These are phyloP conservation scores for Onchidella celtica DNA, from an alignment of 2,888 invertebrate species.

Conservation along the genomic window DNA sequence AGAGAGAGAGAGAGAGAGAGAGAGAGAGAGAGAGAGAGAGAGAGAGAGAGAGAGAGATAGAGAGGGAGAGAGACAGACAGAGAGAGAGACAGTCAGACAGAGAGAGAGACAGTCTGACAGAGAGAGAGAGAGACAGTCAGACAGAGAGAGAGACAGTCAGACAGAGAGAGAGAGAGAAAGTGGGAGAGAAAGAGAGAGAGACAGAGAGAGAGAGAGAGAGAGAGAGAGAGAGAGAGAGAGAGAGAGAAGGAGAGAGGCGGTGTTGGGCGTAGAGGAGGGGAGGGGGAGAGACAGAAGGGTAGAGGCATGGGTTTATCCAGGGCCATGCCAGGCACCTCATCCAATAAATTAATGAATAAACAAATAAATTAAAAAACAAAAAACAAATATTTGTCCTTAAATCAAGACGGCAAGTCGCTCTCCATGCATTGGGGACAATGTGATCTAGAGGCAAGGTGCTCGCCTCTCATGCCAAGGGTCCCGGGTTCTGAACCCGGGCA, in stretches of 20 bases:
- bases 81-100: neutral
- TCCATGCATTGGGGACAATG: too few relatives aligned
- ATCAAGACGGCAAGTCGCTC: too few relatives aligned
- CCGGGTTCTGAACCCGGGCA: too few relatives aligned
- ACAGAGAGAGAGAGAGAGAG: neutral
- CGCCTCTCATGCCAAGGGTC: too few relatives aligned
- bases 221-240: neutral
- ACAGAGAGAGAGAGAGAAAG: neutral
- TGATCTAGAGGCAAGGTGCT: too few relatives aligned
- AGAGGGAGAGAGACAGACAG: neutral
- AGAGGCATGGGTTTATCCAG: neutral
- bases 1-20: neutral
- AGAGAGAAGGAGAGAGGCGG: neutral
- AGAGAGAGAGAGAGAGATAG: neutral
- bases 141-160: neutral
- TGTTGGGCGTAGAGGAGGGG: neutral
- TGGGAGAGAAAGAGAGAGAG: neutral
- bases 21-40: neutral
- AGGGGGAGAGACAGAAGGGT: neutral
- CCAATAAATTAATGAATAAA: too few relatives aligned
- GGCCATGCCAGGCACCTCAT: too few relatives aligned
- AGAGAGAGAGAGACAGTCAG: neutral
- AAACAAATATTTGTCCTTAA: too few relatives aligned
- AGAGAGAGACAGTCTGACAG: neutral
- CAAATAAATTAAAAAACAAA: too few relatives aligned